Evolutionary conservation across 2,888 invertebrate species (phyloP).

Genomic region (Mimumesa dahlbomi): DNA sequence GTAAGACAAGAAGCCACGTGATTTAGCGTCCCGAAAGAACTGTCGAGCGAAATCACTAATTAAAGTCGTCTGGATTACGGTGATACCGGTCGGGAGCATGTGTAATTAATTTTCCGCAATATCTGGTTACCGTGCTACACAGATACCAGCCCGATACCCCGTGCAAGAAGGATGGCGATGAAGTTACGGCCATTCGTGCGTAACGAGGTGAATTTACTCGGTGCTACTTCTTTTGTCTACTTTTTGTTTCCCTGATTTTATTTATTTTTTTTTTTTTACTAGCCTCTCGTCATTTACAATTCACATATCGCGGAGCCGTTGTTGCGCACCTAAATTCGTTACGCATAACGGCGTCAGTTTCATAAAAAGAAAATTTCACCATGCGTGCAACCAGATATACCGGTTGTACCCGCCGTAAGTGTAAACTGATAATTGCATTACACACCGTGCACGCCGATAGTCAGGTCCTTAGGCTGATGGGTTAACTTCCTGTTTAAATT

Average conservation of each 20-base stretch:
- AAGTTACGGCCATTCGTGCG: constrained; percentile 46
- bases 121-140: constrained; percentile 52
- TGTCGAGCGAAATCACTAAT: constrained; percentile 40
- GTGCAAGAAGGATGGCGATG: constrained; percentile 28
- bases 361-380: constrained; percentile 1
- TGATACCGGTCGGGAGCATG: constrained; percentile 21
- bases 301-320: not conserved
- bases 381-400: not conserved
- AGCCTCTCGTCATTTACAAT: not conserved
- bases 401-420: constrained; percentile 2
- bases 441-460: not conserved
- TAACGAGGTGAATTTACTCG: constrained; percentile 49
- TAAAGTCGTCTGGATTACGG: constrained; percentile 43
- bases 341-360: constrained; percentile 20
- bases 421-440: constrained; percentile 29
- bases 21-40: constrained; percentile 42
- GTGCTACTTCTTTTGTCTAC: not conserved
- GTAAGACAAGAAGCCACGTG: constrained; percentile 39
- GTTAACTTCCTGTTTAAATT: constrained; percentile 7
- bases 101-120: constrained; percentile 49
- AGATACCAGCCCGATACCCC: constrained; percentile 36
- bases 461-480: not conserved
- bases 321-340: constrained; percentile 17
- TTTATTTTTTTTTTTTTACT: not conserved
- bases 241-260: not conserved